Evolutionary conservation across 1,140 invertebrate genomes (phyloP).

Genomic region (Brachionus koreanus): DNA sequence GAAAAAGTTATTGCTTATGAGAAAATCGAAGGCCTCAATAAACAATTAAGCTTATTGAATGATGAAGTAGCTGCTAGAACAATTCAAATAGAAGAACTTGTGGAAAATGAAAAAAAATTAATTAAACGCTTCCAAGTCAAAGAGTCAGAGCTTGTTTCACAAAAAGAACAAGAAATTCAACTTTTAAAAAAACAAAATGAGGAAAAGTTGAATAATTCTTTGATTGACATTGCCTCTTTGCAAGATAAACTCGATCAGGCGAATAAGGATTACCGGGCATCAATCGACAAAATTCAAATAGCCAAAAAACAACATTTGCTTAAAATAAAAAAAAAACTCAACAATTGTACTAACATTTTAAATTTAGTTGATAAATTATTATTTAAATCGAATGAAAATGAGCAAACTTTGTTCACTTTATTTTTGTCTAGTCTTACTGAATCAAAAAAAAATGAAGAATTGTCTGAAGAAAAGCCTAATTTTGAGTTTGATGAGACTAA

Average conservation of each 20-base stretch:
- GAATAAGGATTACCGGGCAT: not conserved
- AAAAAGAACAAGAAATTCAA: not conserved
- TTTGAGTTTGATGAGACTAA: slow-evolving; percentile 21
- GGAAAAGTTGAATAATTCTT: not conserved
- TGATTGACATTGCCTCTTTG: not conserved
- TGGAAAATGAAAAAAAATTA: not conserved
- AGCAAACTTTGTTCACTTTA: not conserved
- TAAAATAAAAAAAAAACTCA: slow-evolving; percentile 15
- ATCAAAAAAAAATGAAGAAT: not conserved
- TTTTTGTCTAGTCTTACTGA: not conserved
- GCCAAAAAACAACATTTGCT: not conserved
- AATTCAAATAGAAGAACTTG: not conserved
- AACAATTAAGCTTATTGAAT: not conserved
- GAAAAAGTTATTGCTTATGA: not conserved
- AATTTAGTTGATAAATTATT: not conserved
- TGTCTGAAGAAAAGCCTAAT: not conserved
- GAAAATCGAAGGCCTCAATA: not conserved
- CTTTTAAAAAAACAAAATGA: not conserved
- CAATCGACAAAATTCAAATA: not conserved
- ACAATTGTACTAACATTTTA: not conserved
- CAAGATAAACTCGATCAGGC: not conserved
- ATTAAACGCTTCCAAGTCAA: not conserved
- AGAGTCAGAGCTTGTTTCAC: not conserved
- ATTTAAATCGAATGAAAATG: not conserved
- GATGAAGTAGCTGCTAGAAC: not conserved